These are phyloP conservation scores for Mythimna vitellina DNA, from an alignment of 2,888 invertebrate genomes.

Conservation along the genomic window DNA sequence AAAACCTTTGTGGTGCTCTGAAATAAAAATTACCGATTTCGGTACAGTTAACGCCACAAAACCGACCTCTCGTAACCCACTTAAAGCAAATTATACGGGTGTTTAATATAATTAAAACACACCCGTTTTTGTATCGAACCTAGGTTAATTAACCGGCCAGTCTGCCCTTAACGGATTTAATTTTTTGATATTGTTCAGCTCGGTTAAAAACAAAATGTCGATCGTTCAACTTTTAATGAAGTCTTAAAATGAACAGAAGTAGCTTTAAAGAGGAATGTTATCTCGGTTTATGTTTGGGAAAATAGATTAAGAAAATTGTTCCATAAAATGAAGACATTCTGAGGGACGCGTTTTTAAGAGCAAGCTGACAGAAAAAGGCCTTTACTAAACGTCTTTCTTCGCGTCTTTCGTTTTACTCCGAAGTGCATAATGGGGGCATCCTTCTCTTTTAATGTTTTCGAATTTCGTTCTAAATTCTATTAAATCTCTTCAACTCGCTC, in stretches of 20 bases:
- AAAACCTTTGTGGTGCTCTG: conserved; percentile 6
- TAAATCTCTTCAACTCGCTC: not conserved
- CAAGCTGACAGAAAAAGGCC: conserved; percentile 33
- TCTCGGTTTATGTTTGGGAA: conserved; percentile 46
- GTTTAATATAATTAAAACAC: conserved; percentile 76
- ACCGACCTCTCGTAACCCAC: conserved; percentile 68
- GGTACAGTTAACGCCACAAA: conserved; percentile 68
- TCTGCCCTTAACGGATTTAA: conserved; percentile 64
- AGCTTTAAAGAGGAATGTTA: conserved; percentile 37
- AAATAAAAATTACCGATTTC: conserved; percentile 59
- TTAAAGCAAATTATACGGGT: conserved; percentile 70
- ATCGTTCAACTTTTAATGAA: conserved; percentile 76
- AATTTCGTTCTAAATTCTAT: not conserved
- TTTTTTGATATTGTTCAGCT: conserved; percentile 65
- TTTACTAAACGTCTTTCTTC: conserved; percentile 21
- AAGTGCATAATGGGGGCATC: conserved; percentile 39
- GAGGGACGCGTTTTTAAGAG: conserved; percentile 38
- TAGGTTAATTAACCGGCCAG: conserved; percentile 75
- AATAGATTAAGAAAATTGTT: conserved; percentile 47
- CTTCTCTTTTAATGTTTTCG: conserved; percentile 23
- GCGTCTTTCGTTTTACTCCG: conserved; percentile 23
- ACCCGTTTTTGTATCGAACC: conserved; percentile 74
- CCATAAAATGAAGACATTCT: conserved; percentile 32
- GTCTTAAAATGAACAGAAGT: conserved; percentile 32
- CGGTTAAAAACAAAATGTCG: conserved; percentile 66